Evolutionary conservation across 2,888 invertebrate species (phyloP).

Genomic region (Caenorhabditis panamensis): DNA sequence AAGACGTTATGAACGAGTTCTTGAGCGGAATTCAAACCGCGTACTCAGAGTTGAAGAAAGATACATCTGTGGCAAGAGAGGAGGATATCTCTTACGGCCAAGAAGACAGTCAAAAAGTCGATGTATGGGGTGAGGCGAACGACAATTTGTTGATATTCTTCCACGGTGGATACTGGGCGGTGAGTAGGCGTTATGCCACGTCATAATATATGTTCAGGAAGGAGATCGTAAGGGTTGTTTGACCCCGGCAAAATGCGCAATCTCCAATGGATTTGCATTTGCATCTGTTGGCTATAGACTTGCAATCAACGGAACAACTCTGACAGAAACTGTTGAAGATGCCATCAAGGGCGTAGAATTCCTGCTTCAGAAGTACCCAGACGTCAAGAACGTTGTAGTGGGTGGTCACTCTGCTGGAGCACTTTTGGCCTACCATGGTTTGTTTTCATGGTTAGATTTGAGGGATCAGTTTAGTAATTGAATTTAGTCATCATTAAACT

Average conservation of each 20-base stretch:
- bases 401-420: conserved; percentile 57
- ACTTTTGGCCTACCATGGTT: conserved; percentile 37
- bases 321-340: conserved; percentile 32
- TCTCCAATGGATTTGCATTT: conserved; percentile 29
- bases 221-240: conserved; percentile 32
- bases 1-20: conserved; percentile 52
- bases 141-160: conserved; percentile 60
- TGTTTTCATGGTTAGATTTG: background rate
- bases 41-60: background rate
- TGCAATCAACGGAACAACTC: conserved; percentile 1
- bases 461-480: background rate
- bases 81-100: conserved; percentile 22
- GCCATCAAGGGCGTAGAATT: conserved; percentile 28
- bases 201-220: conserved; percentile 14
- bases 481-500: conserved; percentile 5
- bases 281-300: conserved; percentile 52
- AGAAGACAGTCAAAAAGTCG: conserved; percentile 60
- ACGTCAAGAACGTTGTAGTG: conserved; percentile 9
- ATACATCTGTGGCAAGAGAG: background rate
- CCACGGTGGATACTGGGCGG: conserved; percentile 69
- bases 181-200: background rate
- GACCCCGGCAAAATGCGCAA: conserved; percentile 8
- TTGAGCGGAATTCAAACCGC: conserved; percentile 15
- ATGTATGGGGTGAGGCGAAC: conserved; percentile 57
- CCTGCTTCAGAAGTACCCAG: conserved; percentile 31